Conservation (phyloP, 2,113 vertebrate species). For the Chroicocephalus ridibundus region DNA sequence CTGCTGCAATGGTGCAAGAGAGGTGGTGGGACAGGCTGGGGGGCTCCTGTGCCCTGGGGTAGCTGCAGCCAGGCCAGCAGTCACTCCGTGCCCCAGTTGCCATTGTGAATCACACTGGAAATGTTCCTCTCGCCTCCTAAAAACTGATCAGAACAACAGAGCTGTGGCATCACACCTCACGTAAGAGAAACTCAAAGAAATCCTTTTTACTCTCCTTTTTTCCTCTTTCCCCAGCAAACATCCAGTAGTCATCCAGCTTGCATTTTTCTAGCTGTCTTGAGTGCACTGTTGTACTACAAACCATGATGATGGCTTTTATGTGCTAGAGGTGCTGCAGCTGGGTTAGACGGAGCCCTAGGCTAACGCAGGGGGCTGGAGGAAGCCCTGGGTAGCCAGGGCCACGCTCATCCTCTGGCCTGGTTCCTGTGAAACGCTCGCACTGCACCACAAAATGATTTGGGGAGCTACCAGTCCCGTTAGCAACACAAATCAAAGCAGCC, state of each 20-base stretch:
- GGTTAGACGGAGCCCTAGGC: accelerated
- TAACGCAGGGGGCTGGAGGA: neutral
- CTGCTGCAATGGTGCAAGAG: accelerated
- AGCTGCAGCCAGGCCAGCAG: neutral
- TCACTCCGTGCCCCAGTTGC: neutral
- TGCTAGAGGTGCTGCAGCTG: neutral
- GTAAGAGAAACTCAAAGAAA: neutral
- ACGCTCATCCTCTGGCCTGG: neutral
- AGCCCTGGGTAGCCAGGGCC: neutral
- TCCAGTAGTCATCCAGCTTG: neutral
- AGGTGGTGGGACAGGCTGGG: neutral
- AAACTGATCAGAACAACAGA: neutral
- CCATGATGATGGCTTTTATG: neutral
- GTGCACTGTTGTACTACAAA: neutral
- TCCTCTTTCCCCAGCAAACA: neutral
- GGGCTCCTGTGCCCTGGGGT: neutral
- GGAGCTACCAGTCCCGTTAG: neutral
- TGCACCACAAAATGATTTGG: neutral
- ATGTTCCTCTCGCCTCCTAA: neutral
- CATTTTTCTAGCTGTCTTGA: neutral
- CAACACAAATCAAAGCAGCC: neutral
- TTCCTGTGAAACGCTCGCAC: neutral
- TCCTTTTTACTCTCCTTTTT: neutral
- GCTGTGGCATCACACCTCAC: neutral
- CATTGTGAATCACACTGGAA: neutral